A percentile compares a stretch with the other conserved stretches of the same genome.
These are phyloP conservation scores for Hemaris fuciformis DNA, from an alignment of 2,888 invertebrate species.

Conservation along the genomic window DNA sequence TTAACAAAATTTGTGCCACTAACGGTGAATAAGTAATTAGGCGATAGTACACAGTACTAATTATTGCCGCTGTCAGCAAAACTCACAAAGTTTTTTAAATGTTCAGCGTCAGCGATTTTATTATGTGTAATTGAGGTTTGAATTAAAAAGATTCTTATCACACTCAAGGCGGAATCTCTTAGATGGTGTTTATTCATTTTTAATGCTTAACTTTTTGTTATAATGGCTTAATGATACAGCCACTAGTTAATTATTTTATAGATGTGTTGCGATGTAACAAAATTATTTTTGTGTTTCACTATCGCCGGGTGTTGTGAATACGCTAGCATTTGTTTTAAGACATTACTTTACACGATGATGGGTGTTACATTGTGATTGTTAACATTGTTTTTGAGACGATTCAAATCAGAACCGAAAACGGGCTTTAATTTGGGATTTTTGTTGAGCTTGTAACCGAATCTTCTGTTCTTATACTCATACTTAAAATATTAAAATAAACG, in stretches of 20 bases:
- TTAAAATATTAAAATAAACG: too few species aligned
- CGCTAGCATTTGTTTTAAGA: constrained; percentile 35
- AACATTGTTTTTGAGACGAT: too few species aligned
- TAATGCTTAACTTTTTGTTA: constrained; percentile 62
- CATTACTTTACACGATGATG: not conserved
- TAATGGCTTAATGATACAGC: constrained; percentile 58
- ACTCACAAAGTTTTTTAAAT: constrained; percentile 13
- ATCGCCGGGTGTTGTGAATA: too few species aligned
- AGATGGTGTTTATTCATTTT: constrained; percentile 65
- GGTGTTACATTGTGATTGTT: not conserved
- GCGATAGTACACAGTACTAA: constrained; percentile 10
- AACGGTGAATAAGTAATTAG: constrained; percentile 14
- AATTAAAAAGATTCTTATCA: constrained; percentile 50
- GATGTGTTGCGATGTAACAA: constrained; percentile 45
- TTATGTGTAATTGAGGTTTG: constrained; percentile 42
- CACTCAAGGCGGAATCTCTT: constrained; percentile 43
- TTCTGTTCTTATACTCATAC: too few species aligned
- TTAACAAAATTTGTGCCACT: not conserved
- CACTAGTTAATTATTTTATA: constrained; percentile 57
- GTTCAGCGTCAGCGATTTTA: constrained; percentile 29
- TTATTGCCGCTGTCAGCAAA: constrained; percentile 16
- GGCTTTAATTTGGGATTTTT: too few species aligned
- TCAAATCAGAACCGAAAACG: too few species aligned
- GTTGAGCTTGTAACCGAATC: too few species aligned
- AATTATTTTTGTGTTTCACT: constrained; percentile 46